phyloP scores from a whole-genome alignment of 2,113 vertebrate genomes.

The Centropus bengalensis region DNA sequence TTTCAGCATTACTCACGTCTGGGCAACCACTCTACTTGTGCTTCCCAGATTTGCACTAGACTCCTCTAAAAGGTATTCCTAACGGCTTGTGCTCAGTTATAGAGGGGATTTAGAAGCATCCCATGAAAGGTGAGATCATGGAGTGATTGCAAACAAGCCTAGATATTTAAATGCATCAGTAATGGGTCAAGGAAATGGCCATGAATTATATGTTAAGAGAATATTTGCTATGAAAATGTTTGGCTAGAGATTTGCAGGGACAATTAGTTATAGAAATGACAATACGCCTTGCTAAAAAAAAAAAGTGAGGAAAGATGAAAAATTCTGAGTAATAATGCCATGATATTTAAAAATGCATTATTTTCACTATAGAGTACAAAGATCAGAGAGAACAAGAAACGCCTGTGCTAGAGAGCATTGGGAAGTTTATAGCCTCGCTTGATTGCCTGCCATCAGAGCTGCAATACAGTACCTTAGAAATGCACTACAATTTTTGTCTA shows the following conservation, averaged over 20 bases:
- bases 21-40: not conserved
- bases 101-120: not conserved
- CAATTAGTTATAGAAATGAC: not conserved
- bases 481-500: not conserved
- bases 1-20: not conserved
- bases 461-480: fast-evolving
- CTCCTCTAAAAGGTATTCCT: not conserved
- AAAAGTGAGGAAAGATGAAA: fast-evolving
- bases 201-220: not conserved
- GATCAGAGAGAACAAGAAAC: not conserved
- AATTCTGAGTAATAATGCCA: not conserved
- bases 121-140: not conserved
- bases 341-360: not conserved
- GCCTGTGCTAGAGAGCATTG: not conserved
- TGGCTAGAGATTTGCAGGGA: not conserved
- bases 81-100: not conserved
- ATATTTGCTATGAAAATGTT: not conserved
- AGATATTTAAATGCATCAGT: not conserved
- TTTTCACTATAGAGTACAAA: not conserved
- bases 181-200: not conserved
- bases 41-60: not conserved
- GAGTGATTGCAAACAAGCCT: not conserved
- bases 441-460: not conserved
- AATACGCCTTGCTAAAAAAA: not conserved
- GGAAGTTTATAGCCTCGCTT: not conserved